Evolutionary conservation across 1,140 invertebrate species (phyloP).

Genomic region (Platorchestia sp.): DNA sequence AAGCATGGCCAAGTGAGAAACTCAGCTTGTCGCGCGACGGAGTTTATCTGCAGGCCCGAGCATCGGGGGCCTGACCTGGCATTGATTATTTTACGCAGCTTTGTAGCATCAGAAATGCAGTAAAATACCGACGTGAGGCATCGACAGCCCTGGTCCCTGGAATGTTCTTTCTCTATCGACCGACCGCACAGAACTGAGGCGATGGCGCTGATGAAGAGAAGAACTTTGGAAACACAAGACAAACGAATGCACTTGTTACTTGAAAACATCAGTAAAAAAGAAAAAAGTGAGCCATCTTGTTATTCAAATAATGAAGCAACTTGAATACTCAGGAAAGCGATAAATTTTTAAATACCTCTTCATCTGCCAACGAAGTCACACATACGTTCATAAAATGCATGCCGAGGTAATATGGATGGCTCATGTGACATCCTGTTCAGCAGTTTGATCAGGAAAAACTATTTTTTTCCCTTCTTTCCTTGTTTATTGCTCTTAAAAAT

Average conservation of each 20-base stretch:
- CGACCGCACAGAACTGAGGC: background rate
- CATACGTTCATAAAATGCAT: too few relatives aligned
- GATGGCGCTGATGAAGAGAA: background rate
- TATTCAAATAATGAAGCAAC: too few relatives aligned
- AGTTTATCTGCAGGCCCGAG: constrained; percentile 9
- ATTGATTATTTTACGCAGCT: constrained; percentile 47
- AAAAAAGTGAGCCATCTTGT: too few relatives aligned
- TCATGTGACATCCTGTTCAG: too few relatives aligned
- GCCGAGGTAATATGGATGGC: too few relatives aligned
- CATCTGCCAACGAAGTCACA: too few relatives aligned
- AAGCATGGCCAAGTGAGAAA: background rate
- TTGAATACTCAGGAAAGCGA: too few relatives aligned
- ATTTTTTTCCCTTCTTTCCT: too few relatives aligned
- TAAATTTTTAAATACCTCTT: too few relatives aligned
- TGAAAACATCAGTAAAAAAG: too few relatives aligned
- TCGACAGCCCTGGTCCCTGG: background rate
- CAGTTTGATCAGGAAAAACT: too few relatives aligned
- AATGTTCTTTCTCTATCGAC: background rate
- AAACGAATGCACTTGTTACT: background rate
- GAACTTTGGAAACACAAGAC: background rate
- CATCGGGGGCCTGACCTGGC: constrained; percentile 44
- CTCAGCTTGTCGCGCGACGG: background rate
- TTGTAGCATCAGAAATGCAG: background rate
- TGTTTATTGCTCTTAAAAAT: too few relatives aligned
- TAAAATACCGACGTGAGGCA: constrained; percentile 16